Evolutionary conservation across 1,140 invertebrate species (phyloP).

Genomic region (Magallana angulata): DNA sequence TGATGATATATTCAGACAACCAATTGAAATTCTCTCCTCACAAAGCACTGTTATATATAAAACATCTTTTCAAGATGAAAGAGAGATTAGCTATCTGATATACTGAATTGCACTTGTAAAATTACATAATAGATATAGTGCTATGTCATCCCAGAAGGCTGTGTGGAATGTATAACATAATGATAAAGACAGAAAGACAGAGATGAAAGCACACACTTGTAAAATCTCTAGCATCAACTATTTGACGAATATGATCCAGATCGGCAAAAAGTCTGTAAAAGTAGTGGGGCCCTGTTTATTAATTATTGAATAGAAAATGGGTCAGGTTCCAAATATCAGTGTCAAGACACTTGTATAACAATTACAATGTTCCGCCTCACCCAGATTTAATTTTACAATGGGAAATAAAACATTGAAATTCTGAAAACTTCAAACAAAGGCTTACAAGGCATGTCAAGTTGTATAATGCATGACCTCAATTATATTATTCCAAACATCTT

Average conservation of each 20-base stretch:
- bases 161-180: too few relatives aligned
- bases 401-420: background rate
- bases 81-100: too few relatives aligned
- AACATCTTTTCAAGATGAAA: too few relatives aligned
- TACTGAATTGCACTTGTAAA: too few relatives aligned
- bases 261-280: background rate
- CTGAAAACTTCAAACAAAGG: background rate
- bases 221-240: background rate
- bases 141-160: too few relatives aligned
- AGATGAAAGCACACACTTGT: background rate
- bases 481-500: too few relatives aligned
- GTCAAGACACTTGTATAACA: background rate
- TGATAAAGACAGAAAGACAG: too few relatives aligned
- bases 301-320: slow-evolving; percentile 28
- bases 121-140: too few relatives aligned
- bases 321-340: background rate
- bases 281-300: background rate
- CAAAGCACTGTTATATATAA: too few relatives aligned
- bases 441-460: background rate
- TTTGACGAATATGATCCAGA: background rate
- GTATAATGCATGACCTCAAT: background rate
- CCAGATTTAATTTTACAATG: slow-evolving; percentile 18
- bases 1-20: too few relatives aligned
- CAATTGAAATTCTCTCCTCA: too few relatives aligned
- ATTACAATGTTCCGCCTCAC: background rate